Base-by-base conservation (phyloP, 2,888 invertebrate genomes). In the Ormyrus rosae region DNA sequence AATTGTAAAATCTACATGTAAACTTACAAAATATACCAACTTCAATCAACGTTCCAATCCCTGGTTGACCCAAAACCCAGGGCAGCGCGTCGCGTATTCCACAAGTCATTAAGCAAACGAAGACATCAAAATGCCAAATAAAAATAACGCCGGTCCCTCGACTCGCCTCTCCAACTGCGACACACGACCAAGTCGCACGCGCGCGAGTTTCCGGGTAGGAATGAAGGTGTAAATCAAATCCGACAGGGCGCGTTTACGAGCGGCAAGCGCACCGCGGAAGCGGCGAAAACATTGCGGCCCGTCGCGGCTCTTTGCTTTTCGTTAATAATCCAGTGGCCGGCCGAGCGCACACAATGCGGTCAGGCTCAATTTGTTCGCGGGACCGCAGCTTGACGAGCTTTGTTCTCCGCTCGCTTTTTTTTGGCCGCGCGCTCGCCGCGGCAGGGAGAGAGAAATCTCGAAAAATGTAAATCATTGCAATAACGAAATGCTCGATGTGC, bases 271-370 rank as follows among this genome's bases (percentile, higher is more conserved):
- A 2, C 58, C 53, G 45, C 65, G 69, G 64, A 56, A 51, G 53
- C 10, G 68, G 56, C 68, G 63, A 81, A 76, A 81, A 81, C 64
- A 81, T 61, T 67, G 60, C 55, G 58, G 51, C 46, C 34, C 6
- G 51, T 58, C 70, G 64, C 60, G 83, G 83, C 84, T 86, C 85
- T 87, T 87, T 86, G 86, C 85, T 84, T 86, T 86, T 86, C 86
- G 86, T 87, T 87, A 88, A 87, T 86, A 87, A 87, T 85, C 83
- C 81, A 86, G 83, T 80, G 82, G 81, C 84, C 82, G 51, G 80
- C 76, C 78, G 77, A 64, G 70, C 64, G 65, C 73, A 51, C 73
- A 83, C 82, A 82, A 83, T 82, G 82, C 76, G 80, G 82, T 74
- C 56, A 19, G 51, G 67, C 19, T 68, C 53, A 61, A 68, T 67